Base-by-base conservation (phyloP, 2,888 invertebrate species). In the Bugula neritina region DNA sequence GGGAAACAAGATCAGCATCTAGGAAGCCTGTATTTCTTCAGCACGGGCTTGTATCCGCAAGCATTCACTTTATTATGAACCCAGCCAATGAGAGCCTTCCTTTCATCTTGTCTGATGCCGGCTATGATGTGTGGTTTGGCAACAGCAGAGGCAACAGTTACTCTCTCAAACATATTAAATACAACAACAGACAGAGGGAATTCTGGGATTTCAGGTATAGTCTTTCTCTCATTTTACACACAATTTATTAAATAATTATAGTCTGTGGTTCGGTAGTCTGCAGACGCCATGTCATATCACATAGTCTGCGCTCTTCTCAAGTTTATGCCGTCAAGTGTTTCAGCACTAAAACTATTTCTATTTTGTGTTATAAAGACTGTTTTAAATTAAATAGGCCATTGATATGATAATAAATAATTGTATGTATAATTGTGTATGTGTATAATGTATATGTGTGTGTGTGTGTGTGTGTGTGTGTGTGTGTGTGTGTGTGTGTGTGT, bases 111-210 rank as follows among this genome's bases (percentile, higher is more conserved):
- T 82, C 84, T 34, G 84, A 85, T 77, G 79, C 84, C 84, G 87
- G 92, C 85, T 73, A 91, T 87, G 84, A 87, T 89, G 79, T 86
- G 87, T 94, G 93, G 93, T 77, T 94, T 76, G 92, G 92, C 0
- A 94, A 94, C 82, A 89, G 89, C 13, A 86, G 93, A 76, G 94
- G 93, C 0, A 93, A 93, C 80, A 89, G 88, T 0, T 92, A 92
- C 80, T 90, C 90, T 1, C 86, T 87, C 77, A 88, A 87, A 0
- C 92, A 92, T 79, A 82, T 87, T 2, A 86, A 86, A 2, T 82
- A 87, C 35, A 84, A 86, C 43, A 86, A 87, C 29, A 87, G 88
- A n/a, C 74, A 78, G 27, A 25, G 27, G n/a, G 85, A 86, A 25
- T 92, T 89, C 84, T 92, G 91, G 92, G 85, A 87, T 77, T 89